phyloP scores from a whole-genome alignment of 2,888 invertebrate genomes.

The Euzophera pinguis region DNA sequence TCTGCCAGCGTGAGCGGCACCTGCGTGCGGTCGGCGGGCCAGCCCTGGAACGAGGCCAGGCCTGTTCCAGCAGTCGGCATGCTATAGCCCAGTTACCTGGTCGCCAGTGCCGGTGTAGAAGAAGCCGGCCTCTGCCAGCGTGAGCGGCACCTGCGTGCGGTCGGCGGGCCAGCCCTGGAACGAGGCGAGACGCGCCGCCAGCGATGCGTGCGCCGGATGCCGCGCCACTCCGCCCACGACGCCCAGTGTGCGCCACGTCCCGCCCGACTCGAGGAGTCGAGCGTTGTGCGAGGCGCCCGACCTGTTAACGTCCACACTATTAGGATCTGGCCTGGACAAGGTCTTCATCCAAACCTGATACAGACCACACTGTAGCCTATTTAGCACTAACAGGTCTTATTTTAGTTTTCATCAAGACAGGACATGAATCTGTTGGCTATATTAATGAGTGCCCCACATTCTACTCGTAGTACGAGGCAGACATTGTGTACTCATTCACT shows the following conservation, averaged over 20 bases:
- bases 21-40: slow-evolving; percentile 88
- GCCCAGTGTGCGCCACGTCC: slow-evolving; percentile 58
- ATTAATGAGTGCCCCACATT: too few relatives aligned
- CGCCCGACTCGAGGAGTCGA: slow-evolving; percentile 50
- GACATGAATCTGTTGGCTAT: too few relatives aligned
- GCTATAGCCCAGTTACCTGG: slow-evolving; percentile 59
- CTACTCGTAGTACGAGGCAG: too few relatives aligned
- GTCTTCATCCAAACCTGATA: too few relatives aligned
- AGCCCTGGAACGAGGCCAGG: slow-evolving; percentile 83
- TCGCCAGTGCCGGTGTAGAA: slow-evolving; percentile 88
- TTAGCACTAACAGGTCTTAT: too few relatives aligned
- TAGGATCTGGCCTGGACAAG: too few relatives aligned
- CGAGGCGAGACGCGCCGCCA: slow-evolving; percentile 83
- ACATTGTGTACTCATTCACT: too few relatives aligned
- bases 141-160: slow-evolving; percentile 86
- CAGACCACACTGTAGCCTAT: too few relatives aligned
- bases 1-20: slow-evolving; percentile 87
- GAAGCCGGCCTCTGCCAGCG: slow-evolving; percentile 92
- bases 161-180: slow-evolving; percentile 88
- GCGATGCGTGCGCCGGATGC: slow-evolving; percentile 83
- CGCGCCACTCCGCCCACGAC: slow-evolving; percentile 70
- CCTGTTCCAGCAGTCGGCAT: slow-evolving; percentile 38
- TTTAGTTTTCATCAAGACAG: too few relatives aligned
- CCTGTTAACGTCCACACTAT: slow-evolving; percentile 25
- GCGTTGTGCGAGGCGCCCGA: slow-evolving; percentile 63